These are phyloP conservation scores for Heteropelma amictum DNA, from an alignment of 2,888 invertebrate genomes.

Conservation along the genomic window DNA sequence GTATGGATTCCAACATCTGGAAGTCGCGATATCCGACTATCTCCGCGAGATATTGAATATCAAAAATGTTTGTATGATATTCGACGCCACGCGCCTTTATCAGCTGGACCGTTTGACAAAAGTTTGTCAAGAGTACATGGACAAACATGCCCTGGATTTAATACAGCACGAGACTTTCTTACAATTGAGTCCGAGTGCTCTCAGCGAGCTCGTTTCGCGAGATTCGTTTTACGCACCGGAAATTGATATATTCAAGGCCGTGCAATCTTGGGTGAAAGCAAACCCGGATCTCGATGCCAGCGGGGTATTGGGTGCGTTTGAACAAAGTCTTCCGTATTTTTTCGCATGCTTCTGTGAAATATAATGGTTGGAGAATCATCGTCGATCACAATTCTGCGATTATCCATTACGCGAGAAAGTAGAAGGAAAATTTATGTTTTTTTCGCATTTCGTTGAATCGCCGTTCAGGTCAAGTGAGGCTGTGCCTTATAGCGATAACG, in stretches of 20 bases:
- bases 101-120: constrained; percentile 80
- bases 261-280: constrained; percentile 90
- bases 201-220: constrained; percentile 91
- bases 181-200: constrained; percentile 88
- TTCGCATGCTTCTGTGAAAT: no score
- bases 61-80: constrained; percentile 95
- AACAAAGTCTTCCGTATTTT: not conserved
- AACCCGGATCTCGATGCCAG: constrained; percentile 82
- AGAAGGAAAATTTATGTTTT: not conserved
- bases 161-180: constrained; percentile 91
- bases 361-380: no score
- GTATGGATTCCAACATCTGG: constrained; percentile 95
- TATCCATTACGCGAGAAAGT: no score
- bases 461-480: constrained; percentile 80
- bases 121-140: constrained; percentile 92
- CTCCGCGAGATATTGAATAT: constrained; percentile 91
- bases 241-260: constrained; percentile 95
- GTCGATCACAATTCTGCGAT: no score
- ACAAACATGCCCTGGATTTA: constrained; percentile 91
- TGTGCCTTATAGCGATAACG: constrained; percentile 92
- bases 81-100: constrained; percentile 92
- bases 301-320: constrained; percentile 68
- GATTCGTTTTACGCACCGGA: constrained; percentile 98
- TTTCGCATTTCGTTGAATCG: no score
- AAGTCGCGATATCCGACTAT: constrained; percentile 95